Evolutionary conservation across 2,113 vertebrate genomes (phyloP).

Genomic region (Phaethon lepturus): DNA sequence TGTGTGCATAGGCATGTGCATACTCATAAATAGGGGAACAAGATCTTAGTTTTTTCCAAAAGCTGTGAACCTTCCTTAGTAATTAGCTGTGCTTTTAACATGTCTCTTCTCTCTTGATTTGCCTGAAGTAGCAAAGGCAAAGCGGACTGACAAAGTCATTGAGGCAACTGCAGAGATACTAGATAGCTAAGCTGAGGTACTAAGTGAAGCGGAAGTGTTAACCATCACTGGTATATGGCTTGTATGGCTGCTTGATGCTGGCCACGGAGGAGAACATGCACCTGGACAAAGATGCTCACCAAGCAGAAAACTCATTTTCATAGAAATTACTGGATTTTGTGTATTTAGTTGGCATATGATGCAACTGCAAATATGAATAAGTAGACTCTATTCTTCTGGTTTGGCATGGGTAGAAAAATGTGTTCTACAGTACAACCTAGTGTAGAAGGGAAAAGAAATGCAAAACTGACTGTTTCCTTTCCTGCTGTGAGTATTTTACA

Average conservation of each 20-base stretch:
- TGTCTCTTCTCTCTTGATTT: neutral
- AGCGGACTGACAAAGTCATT: neutral
- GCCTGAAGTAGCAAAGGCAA: neutral
- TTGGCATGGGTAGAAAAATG: neutral
- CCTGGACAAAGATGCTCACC: neutral
- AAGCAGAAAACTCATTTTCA: neutral
- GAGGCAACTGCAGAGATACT: neutral
- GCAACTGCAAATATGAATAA: neutral
- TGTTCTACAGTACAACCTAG: neutral
- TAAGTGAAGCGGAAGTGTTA: neutral
- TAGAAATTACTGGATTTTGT: neutral
- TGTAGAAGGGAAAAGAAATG: neutral
- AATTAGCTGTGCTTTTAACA: neutral
- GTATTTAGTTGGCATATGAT: neutral
- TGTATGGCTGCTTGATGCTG: neutral
- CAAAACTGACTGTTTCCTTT: neutral
- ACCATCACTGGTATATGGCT: neutral
- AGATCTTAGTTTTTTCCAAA: neutral
- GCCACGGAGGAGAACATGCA: fast-evolving
- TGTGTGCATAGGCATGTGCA: fast-evolving
- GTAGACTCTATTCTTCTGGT: neutral
- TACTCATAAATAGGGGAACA: neutral
- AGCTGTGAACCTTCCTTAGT: neutral
- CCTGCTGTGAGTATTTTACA: neutral
- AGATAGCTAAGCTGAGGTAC: neutral